Base-by-base conservation (phyloP, 1,140 invertebrate genomes). In the Latrodectus geometricus region DNA sequence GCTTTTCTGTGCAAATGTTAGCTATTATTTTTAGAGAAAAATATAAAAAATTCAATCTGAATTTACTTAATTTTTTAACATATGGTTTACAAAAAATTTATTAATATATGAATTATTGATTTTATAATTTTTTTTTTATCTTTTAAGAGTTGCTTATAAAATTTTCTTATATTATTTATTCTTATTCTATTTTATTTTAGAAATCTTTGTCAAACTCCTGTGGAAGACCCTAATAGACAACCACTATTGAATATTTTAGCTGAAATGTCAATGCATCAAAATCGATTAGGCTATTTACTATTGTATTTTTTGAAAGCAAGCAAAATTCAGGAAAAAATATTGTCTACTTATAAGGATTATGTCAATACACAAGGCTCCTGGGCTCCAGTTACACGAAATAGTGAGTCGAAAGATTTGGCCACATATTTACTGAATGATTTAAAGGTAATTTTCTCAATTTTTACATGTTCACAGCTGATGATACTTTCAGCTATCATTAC, bases 231-330 rank as follows among this genome's bases (percentile, higher is more conserved):
- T 88, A 91, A 94, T 85, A 93, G 94, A 89, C 95, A 96, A 91
- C 92, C 95, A 77, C 91, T 96, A 87, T 92, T 95, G 87, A 94
- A 94, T 89, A 92, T 95, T 73, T 93, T 96, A 68, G 95, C 93
- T 89, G 96, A 95, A 91, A 95, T 97, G 92, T 86, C 82, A 8
- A 75, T 86, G 88, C 91, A 93, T 89, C 93, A 95, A 90, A 93
- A 95, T 8, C 93, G 93, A 89, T 93, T 96, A 80, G 97, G 97
- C 77, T 98, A 97, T 91, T 93, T 96, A 88, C 92, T 98, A 70
- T 91, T 98, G 23, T 98, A 96, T 91, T 97, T 95, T 91, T 92
- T 96, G 69, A 96, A 96, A 93, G 94, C 95, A 79, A 94, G 95
- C 35, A 88, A 88, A 81, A 61, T 75, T 23, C 83, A 87, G 17